Conservation (phyloP, 2,888 invertebrate species). For the Quadroppia sp. region DNA sequence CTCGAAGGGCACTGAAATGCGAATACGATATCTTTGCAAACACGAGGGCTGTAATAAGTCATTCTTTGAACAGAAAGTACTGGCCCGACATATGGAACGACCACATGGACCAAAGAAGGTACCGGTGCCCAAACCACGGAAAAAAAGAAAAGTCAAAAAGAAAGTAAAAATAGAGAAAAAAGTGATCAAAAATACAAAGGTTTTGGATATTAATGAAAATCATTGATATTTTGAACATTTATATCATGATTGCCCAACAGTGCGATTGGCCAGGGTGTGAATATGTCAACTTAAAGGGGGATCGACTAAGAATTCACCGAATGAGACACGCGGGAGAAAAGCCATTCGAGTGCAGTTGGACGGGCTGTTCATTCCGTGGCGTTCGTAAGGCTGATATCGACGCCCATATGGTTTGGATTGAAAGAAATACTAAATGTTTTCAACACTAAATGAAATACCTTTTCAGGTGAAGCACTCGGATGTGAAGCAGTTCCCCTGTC, state of each 20-base stretch:
- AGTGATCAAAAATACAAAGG: too few species aligned
- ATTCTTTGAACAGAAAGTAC: background rate
- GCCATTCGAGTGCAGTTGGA: background rate
- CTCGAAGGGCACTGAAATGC: background rate
- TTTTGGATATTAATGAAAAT: too few species aligned
- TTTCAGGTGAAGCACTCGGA: slow-evolving; percentile 11
- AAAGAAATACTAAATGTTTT: background rate
- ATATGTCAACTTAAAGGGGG: background rate
- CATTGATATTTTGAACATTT: too few species aligned
- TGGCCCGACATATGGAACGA: background rate
- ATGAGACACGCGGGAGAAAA: background rate
- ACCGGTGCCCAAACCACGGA: background rate
- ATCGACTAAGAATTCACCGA: background rate
- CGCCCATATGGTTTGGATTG: background rate
- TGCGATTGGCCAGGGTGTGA: slow-evolving; percentile 31
- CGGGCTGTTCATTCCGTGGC: background rate
- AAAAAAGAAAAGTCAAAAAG: background rate
- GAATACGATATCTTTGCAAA: background rate
- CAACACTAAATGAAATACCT: too few species aligned
- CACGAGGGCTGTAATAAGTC: background rate
- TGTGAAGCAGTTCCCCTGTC: background rate
- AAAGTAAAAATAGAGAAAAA: background rate
- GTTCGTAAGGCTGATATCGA: background rate
- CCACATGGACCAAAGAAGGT: background rate
- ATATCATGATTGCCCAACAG: too few species aligned